Evolutionary conservation across 2,113 vertebrate genomes (phyloP).

Genomic region (Mugil cephalus): DNA sequence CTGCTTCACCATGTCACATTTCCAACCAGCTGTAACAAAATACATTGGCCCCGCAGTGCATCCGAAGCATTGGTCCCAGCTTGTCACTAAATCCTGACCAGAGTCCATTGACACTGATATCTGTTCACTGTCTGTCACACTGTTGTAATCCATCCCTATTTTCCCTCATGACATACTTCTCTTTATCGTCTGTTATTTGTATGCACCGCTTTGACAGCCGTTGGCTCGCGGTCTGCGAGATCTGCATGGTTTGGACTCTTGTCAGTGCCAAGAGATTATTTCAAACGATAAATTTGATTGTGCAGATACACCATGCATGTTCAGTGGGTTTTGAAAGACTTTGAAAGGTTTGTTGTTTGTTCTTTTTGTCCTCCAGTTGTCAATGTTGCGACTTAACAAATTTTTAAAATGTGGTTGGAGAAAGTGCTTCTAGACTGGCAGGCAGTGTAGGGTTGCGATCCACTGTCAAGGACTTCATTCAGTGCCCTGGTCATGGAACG

Average conservation of each 20-base stretch:
- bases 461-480: not conserved
- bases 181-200: constrained; percentile 35
- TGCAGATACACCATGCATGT: not conserved
- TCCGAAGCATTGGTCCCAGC: constrained; percentile 28
- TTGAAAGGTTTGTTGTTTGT: too few relatives aligned
- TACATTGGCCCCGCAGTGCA: constrained; percentile 18
- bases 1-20: constrained; percentile 25
- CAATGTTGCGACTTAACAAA: not conserved
- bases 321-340: too few relatives aligned
- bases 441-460: not conserved
- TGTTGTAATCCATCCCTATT: constrained; percentile 38
- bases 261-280: constrained; percentile 23
- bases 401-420: not conserved
- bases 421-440: not conserved
- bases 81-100: constrained; percentile 37
- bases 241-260: constrained; percentile 15
- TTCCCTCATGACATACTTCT: constrained; percentile 7
- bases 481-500: not conserved
- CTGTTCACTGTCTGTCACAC: constrained; percentile 61
- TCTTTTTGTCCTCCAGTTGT: too few relatives aligned
- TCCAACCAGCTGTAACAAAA: constrained; percentile 5
- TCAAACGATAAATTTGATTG: constrained; percentile 8
- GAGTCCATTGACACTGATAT: constrained; percentile 41
- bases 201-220: constrained; percentile 11
- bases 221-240: constrained; percentile 10